phyloP scores from a whole-genome alignment of 2,113 vertebrate species.

The Oenanthe melanoleuca region DNA sequence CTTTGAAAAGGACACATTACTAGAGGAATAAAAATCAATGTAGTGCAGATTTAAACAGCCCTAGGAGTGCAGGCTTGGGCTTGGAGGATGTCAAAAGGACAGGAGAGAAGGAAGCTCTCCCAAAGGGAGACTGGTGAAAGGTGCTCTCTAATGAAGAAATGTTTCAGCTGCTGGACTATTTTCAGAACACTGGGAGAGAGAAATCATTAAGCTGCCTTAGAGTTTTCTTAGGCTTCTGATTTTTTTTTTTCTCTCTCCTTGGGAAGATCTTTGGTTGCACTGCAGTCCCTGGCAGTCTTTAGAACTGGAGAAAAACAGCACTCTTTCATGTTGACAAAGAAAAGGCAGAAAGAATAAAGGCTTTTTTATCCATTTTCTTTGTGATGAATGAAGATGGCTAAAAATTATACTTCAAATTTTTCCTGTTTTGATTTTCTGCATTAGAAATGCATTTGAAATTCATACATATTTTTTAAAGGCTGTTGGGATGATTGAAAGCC shows the following conservation, averaged over 20 bases:
- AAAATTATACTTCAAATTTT: neutral
- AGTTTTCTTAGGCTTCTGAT: neutral
- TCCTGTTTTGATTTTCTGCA: slow-evolving; percentile 8
- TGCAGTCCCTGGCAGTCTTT: neutral
- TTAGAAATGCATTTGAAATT: neutral
- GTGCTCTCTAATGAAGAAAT: neutral
- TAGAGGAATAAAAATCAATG: neutral
- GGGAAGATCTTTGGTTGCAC: neutral
- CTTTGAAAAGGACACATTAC: neutral
- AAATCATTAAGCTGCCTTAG: neutral
- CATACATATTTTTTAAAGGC: neutral
- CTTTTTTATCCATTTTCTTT: neutral
- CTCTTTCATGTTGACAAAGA: neutral
- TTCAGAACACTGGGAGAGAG: neutral
- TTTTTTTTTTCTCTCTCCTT: neutral
- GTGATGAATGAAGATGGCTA: neutral
- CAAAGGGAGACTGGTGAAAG: neutral
- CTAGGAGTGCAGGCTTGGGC: neutral
- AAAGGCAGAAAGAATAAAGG: neutral
- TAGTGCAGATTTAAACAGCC: neutral
- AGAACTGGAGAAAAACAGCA: neutral
- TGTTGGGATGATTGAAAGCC: neutral
- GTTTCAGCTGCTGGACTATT: neutral
- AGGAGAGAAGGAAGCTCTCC: neutral
- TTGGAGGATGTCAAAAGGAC: neutral